Evolutionary conservation across 2,888 invertebrate genomes (phyloP), one percentile per base, ranked within the genome.

Genomic region (Protophormia terraenovae): DNA sequence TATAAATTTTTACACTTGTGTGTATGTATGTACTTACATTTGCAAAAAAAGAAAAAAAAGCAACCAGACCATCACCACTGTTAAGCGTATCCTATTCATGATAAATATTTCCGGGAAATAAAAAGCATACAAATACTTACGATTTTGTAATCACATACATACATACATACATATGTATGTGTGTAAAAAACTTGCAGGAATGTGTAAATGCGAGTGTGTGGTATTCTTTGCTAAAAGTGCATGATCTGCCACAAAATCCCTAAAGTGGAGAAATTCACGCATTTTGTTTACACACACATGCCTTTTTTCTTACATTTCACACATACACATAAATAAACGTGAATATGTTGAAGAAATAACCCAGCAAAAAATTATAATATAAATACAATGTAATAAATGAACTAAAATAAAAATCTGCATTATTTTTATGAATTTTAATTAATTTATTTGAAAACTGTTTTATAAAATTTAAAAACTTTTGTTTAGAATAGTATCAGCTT

Each of bases 61-160:
- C 19, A 53, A 29, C 16, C 41, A 27, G 50, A 41, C 29, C 67
- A 22, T 35, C 41, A 19, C 22, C n/a, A 67, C 41, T 14, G 58
- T 78, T 78, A 19, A 79, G 53, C 19, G 47, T 67, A 41, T 79
- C 45, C 75, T 53, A 55, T 69, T 45, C 78, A 69, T 45, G 67
- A 83, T 69, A 83, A 62, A 75, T 69, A 69, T 83, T 78, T 75
- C 75, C 79, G 67, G 69, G 10, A 50, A 69, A 73, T 38, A n/a
- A 53, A 81, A 75, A 69, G 41, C 29, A 19, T 12, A 62, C 38
- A 60, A 45, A 22, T 41, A 12, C n/a, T 32, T 35, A 47, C 35
- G 3, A 24, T n/a, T n/a, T n/a, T n/a, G n/a, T n/a, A n/a, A n/a
- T n/a, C n/a, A n/a, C n/a, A n/a, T n/a, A 32, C 32, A 7, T 58